Evolutionary conservation across 2,113 vertebrate species (phyloP).

Genomic region (Leptobrachium leishanense): DNA sequence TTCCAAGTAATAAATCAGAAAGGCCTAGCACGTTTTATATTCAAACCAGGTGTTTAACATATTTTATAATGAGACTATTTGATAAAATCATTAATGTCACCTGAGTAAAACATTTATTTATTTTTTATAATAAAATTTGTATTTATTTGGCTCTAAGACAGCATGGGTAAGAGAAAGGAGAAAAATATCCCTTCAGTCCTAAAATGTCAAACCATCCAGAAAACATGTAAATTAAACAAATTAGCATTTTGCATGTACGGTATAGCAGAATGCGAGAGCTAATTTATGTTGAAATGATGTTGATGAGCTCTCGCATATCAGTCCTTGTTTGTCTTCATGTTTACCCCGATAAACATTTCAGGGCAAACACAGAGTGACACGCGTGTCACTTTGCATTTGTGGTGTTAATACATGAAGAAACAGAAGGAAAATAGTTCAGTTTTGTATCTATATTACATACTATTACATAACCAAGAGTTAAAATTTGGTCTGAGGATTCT

Average conservation of each 20-base stretch:
- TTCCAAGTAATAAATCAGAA: too few species aligned
- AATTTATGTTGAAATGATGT: conserved; percentile 41
- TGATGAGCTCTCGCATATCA: conserved; percentile 35
- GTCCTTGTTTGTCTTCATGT: background rate
- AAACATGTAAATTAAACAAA: conserved; percentile 21
- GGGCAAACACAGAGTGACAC: conserved; percentile 25
- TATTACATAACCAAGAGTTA: too few species aligned
- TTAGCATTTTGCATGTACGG: conserved; percentile 24
- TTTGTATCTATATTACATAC: too few species aligned
- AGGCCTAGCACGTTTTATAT: too few species aligned
- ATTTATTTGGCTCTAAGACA: too few species aligned
- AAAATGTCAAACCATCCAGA: conserved; percentile 21
- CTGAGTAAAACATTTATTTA: too few species aligned
- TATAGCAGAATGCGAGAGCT: conserved; percentile 24
- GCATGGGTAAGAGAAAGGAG: background rate
- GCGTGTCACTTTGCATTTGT: conserved; percentile 32
- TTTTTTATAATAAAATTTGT: too few species aligned
- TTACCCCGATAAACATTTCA: conserved; percentile 42
- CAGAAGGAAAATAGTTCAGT: too few species aligned
- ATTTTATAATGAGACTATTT: too few species aligned
- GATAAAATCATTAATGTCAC: too few species aligned
- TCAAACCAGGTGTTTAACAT: too few species aligned
- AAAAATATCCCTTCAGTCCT: conserved; percentile 7
- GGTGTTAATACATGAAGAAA: background rate
- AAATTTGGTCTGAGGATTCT: too few species aligned